Base-by-base conservation (phyloP, 2,113 vertebrate genomes). In the Sterna hirundo region DNA sequence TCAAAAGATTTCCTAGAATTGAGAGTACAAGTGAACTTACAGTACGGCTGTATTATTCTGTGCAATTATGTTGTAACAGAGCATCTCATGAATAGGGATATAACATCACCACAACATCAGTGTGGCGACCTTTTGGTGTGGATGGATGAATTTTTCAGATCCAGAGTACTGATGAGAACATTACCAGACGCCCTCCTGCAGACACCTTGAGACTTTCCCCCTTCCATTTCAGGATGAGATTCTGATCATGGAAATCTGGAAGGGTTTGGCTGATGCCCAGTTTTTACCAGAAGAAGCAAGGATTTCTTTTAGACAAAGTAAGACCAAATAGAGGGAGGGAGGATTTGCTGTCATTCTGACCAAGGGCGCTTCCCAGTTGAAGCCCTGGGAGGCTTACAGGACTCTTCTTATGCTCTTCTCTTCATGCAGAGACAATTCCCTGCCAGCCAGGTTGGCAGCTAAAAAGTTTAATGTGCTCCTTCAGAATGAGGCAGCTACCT, bases 101-200 rank as follows among this genome's bases (percentile, higher is more conserved):
- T 8, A 83, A 38, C 86, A 55, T 30, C 68, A 84, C 27, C 32
- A 84, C 2, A 1, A 29, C 0, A 0, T 32, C 46, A 42, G 11
- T 5, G 11, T 47, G 34, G 29, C 57, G 52, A 71, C 52, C 64
- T 84, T 93, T 76, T 40, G 23, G 32, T 65, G 30, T 22, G 32
- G 72, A 81, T 0, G 1, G n/a, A 60, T 64, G 12, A 52, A 40
- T 54, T 89, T 85, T 87, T 89, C 88, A 79, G 61, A 87, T 38
- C 15, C 6, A 82, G 47, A 62, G 36, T 42, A 71, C 68, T 32
- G 19, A 80, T 23, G 34, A 81, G 49, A 74, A 75, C 22, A 49
- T 26, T 38, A 92, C 23, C 44, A 92, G 38, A 75, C 1, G 2
- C 15, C 47, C 25, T 83, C 47, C 68, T 4, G 7, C 52, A 68